Conservation (phyloP, 2,888 invertebrate genomes). For the Stenurella melanura region DNA sequence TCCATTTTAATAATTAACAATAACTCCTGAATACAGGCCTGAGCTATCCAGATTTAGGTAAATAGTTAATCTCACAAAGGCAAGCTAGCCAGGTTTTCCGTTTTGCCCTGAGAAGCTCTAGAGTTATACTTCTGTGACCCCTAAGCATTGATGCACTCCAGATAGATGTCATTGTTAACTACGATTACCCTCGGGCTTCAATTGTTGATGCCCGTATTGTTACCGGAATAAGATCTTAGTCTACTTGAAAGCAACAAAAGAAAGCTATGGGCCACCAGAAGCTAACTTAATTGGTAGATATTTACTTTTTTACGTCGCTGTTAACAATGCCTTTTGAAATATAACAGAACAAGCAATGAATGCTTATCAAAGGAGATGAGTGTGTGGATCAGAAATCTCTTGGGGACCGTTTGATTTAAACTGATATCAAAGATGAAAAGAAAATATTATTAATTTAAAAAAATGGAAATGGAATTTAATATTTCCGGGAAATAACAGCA, state of each 20-base stretch:
- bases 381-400: conserved; percentile 21
- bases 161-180: conserved; percentile 69
- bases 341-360: conserved; percentile 28
- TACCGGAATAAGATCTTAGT: conserved; percentile 56
- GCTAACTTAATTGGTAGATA: conserved; percentile 42
- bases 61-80: conserved; percentile 42
- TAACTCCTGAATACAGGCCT: neutral
- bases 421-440: neutral
- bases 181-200: conserved; percentile 71
- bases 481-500: neutral
- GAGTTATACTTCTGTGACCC: conserved; percentile 30
- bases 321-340: conserved; percentile 41
- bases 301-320: conserved; percentile 37
- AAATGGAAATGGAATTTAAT: neutral
- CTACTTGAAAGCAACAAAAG: conserved; percentile 41
- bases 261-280: conserved; percentile 36
- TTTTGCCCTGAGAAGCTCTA: conserved; percentile 16
- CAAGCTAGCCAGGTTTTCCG: conserved; percentile 28
- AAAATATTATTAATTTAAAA: conserved; percentile 12
- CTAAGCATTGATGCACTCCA: conserved; percentile 46
- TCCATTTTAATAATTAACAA: neutral
- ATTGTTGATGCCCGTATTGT: conserved; percentile 69
- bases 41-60: conserved; percentile 13
- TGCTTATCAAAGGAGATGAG: conserved; percentile 25
- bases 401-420: conserved; percentile 29